phyloP scores from a whole-genome alignment of 1,140 invertebrate genomes.

The Phenacoccus solenopsis region DNA sequence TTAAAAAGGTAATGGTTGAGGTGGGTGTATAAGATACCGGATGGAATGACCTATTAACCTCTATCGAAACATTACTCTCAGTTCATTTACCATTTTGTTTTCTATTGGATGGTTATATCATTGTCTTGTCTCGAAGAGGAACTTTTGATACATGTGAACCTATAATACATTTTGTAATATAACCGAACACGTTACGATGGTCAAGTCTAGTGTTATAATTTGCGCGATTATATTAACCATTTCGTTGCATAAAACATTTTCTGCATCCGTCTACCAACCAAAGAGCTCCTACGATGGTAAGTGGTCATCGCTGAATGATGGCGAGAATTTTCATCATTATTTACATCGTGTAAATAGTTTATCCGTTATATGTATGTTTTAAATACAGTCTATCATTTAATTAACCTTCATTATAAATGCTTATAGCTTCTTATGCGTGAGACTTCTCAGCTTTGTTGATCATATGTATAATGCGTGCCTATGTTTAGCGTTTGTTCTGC shows the following conservation, averaged over 20 bases:
- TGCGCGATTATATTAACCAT: conserved; percentile 9
- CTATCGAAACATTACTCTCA: conserved; percentile 7
- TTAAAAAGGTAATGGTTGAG: conserved; percentile 14
- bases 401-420: too few relatives aligned
- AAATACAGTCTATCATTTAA: too few relatives aligned
- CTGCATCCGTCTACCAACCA: not conserved
- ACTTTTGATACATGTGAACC: conserved; percentile 14
- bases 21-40: conserved; percentile 15
- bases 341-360: too few relatives aligned
- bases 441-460: too few relatives aligned
- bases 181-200: conserved; percentile 4
- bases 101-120: conserved; percentile 17
- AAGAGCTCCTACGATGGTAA: not conserved
- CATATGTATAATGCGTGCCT: too few relatives aligned
- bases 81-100: conserved; percentile 18
- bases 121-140: conserved; percentile 7
- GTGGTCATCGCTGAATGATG: not conserved
- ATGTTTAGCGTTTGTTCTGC: too few relatives aligned
- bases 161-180: conserved; percentile 16
- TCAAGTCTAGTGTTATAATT: conserved; percentile 7
- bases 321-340: not conserved
- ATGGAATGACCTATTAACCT: conserved; percentile 16
- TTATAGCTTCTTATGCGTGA: too few relatives aligned
- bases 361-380: too few relatives aligned
- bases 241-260: not conserved